Evolutionary conservation across 2,888 invertebrate species (phyloP), one percentile per base, ranked within the genome.

Genomic region (Tetranychus truncatus): DNA sequence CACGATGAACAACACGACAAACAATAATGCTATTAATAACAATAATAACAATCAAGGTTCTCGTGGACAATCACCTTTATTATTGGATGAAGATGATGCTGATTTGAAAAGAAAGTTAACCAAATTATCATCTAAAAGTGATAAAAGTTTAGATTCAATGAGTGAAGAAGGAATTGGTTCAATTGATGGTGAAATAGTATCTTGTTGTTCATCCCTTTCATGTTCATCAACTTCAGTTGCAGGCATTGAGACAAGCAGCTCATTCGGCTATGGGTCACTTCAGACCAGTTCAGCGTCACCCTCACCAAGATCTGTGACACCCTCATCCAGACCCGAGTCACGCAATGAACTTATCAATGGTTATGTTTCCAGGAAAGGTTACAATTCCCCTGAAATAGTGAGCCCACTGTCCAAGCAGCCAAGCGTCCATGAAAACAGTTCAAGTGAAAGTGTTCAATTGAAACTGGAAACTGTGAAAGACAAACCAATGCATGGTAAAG

Each of bases 131-230:
- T 34, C 34, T 34, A 55, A 55, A 55, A 55, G 55, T 55, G 55
- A 9, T 55, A 55, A 55, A 55, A 55, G 55, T 55, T 55, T 55
- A 55, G 55, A 69, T 21, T 24, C 21, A 24, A 69, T 24, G 34
- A 69, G 69, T 69, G 69, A 69, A 69, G 34, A 69, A 21, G 34
- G 69, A 20, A 24, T 69, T 24, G 69, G 34, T 69, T 24, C 20
- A 20, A 69, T 21, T 11, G 34, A 24, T 69, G 69, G 34, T 24
- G 69, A 69, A 24, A 69, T 69, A 20, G 69, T 69, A 6, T 69
- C 69, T 20, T 69, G 69, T 24, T 69, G 69, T 21, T 69, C 69
- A 69, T 69, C 69, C 20, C 69, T 69, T 69, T 69, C 69, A 20
- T 69, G 34, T 69, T 69, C 69, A 69, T 69, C 69, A 69, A 24